Percentiles rank a stretch among this genome's conserved stretches.
Evolutionary conservation across 2,797 vertebrate genomes (phyloP).

Genomic region (Lycodopsis pacificus): DNA sequence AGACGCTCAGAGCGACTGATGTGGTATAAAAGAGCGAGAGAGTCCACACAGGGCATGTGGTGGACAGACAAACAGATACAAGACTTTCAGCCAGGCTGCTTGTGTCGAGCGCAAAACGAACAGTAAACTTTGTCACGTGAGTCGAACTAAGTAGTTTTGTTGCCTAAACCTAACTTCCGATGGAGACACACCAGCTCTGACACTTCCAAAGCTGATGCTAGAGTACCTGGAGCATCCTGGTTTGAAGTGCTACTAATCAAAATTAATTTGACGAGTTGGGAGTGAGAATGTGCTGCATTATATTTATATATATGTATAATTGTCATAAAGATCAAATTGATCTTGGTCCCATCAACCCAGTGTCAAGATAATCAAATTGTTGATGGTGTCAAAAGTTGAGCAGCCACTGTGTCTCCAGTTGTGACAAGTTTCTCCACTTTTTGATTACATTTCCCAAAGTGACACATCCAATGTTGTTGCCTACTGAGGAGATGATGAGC

Average conservation of each 20-base stretch:
- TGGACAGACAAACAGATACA: too few relatives aligned
- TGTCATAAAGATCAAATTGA: neutral
- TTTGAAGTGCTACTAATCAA: neutral
- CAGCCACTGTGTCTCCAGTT: slow-evolving; percentile 18
- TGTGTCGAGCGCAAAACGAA: neutral
- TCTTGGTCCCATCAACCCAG: neutral
- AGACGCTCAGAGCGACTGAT: too few relatives aligned
- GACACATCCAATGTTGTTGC: slow-evolving; percentile 48
- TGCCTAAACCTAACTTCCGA: neutral
- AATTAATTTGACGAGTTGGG: neutral
- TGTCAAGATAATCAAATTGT: slow-evolving; percentile 29
- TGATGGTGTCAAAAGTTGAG: slow-evolving; percentile 27
- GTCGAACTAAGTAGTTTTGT: neutral
- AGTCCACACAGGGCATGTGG: too few relatives aligned
- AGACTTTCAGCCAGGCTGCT: neutral
- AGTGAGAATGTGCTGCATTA: neutral
- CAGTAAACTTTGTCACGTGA: neutral
- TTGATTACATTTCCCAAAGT: slow-evolving; percentile 66
- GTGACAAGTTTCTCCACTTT: slow-evolving; percentile 53
- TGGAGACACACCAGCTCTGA: neutral
- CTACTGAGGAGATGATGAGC: slow-evolving; percentile 69
- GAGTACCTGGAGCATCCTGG: too few relatives aligned
- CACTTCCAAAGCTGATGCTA: too few relatives aligned
- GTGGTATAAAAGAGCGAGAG: too few relatives aligned
- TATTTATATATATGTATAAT: too few relatives aligned